Base-by-base conservation (phyloP, 2,797 vertebrate species). In the Pempheris klunzingeri region DNA sequence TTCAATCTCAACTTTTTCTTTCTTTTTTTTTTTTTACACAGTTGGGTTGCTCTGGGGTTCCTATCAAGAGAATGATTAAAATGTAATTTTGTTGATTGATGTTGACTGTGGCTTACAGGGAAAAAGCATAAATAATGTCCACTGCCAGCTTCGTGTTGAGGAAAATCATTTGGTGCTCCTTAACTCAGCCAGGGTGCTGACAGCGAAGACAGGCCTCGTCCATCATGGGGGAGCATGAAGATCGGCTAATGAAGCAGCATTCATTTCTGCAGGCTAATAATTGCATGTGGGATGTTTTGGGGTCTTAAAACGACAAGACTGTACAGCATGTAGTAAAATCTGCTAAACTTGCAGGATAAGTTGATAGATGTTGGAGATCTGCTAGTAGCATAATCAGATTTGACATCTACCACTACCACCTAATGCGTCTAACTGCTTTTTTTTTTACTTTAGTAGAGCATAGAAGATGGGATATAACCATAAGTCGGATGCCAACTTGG, bases 171-270 rank as follows among this genome's bases (percentile, higher is more conserved):
- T 89, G 81, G 68, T 55, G 52, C 82, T 89, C 87, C 50, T 85
- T 90, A 93, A 92, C 87, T 92, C 90, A 88, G 77, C 79, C 13
- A 34, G 39, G 46, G 74, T 52, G 85, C 71, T 92, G 90, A 91
- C 87, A 91, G 90, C 52, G 53, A 76, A 54, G 84, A 89, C 85
- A 87, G 85, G 71, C 71, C 81, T 89, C 81, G 54, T 83, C 71
- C 43, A 53, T 90, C 78, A 90, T 62, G 71, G 61, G 76, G 74
- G 54, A 74, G 69, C 46, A 52, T 39, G 69, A 54, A 67, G 41
- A 82, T 77, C 20, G 9, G 26, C 73, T 78, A 78, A 86, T 75
- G 82, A 86, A 81, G 72, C 58, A 0, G 36, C 49, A 38, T 58
- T 77, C 70, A 50, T 84, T 80, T 68, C 69, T 78, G 54, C 69